A percentile compares a stretch with the other conserved stretches of the same genome.
These are phyloP conservation scores for Lingula anatina DNA, from an alignment of 2,888 invertebrate genomes.

Conservation along the genomic window DNA sequence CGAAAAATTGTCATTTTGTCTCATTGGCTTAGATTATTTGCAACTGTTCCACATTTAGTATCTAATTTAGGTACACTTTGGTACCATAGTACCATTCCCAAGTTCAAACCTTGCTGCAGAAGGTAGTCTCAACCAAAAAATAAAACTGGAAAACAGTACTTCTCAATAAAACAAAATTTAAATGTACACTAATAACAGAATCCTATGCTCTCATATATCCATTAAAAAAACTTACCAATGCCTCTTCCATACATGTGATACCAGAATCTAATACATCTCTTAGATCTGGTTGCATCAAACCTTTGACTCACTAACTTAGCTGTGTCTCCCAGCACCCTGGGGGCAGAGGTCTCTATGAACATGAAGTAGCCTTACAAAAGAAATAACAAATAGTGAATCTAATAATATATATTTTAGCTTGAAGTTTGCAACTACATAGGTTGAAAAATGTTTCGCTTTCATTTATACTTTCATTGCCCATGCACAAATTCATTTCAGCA, in stretches of 20 bases:
- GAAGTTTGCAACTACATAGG: too few species aligned
- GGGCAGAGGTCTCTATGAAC: constrained; percentile 35
- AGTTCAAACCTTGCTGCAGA: too few species aligned
- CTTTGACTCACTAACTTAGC: constrained; percentile 30
- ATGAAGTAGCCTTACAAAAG: constrained; percentile 28
- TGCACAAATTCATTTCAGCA: too few species aligned
- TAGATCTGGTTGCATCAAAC: constrained; percentile 15
- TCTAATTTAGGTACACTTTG: not conserved
- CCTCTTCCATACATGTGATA: constrained; percentile 40
- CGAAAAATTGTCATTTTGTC: too few species aligned
- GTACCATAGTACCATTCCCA: not conserved
- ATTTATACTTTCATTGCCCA: too few species aligned
- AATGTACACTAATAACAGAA: too few species aligned
- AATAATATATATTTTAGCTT: not conserved
- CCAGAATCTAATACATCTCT: constrained; percentile 34
- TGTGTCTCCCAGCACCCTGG: constrained; percentile 25
- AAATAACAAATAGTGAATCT: not conserved
- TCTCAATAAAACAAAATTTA: too few species aligned
- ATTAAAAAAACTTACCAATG: constrained; percentile 17
- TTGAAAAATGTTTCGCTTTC: too few species aligned
- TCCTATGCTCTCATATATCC: too few species aligned
- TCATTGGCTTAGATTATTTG: too few species aligned
- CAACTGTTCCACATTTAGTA: not conserved
- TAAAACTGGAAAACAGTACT: too few species aligned
- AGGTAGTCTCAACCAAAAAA: too few species aligned